Base-by-base conservation (phyloP, 2,797 vertebrate genomes). In the Dipus sagitta region DNA sequence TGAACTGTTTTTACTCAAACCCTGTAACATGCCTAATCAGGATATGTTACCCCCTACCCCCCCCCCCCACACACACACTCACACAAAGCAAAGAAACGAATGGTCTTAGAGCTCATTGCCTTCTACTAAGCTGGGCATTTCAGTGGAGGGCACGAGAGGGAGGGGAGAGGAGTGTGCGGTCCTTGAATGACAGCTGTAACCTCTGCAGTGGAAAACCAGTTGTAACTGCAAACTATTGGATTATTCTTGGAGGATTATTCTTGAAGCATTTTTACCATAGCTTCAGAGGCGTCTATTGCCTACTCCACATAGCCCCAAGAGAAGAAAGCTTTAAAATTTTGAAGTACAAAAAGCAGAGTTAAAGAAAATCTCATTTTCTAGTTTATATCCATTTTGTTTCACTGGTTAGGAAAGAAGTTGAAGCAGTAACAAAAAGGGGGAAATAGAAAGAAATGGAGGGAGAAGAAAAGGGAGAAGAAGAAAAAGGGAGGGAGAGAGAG, bases 301-400 rank as follows among this genome's bases (percentile, higher is more conserved):
- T 23, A 62, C 5, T 26, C 38, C 4, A 3, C 23, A 6, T 0
- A 14, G 12, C 1, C 2, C 28, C 1, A 30, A 11, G 21, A 85
- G 80, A 65, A 26, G 18, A 67, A 90, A 70, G 14, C 26, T 90
- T 62, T 78, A 85, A 82, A 87, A 24, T 3, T 70, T 54, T 86
- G 47, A 92, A 71, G 24, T 78, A 71, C 32, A 67, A 78, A 93
- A 79, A 74, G 54, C 8, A 90, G 58, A 70, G 47, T 80, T 85
- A 68, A 67, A 52, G 12, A 93, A 67, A 67, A n/a, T 74, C 9
- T 10, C 13, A 76, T 42, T 75, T 85, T 52, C 47, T 84, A 58
- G 4, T 75, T 78, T n/a, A 58, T 34, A 81, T 13, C 2, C 47
- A 34, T 68, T 86, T 90, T 82, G 58, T 78, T 83, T 92, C 6